phyloP scores from a whole-genome alignment of 2,888 invertebrate genomes.

The Timema podura region DNA sequence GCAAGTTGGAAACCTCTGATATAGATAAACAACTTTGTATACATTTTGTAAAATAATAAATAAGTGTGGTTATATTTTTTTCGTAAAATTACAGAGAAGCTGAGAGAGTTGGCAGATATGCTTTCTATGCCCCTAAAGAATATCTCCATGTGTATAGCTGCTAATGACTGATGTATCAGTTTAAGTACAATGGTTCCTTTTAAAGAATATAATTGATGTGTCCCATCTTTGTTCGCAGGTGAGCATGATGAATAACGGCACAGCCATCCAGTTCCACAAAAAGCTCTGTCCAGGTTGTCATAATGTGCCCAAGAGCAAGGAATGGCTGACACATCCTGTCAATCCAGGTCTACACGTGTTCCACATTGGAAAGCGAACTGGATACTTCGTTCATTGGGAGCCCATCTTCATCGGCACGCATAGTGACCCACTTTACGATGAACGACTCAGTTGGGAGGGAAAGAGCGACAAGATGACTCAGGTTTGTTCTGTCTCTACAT shows the following conservation, averaged over 20 bases:
- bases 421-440: constrained; percentile 83
- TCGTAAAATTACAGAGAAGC: no score
- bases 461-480: constrained; percentile 95
- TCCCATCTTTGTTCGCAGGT: constrained; percentile 42
- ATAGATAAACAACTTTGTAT: no score
- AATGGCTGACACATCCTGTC: constrained; percentile 74
- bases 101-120: no score
- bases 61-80: no score
- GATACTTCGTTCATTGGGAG: constrained; percentile 82
- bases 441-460: constrained; percentile 90
- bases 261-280: constrained; percentile 89
- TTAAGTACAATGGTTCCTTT: not conserved
- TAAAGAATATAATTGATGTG: no score
- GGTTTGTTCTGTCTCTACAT: constrained; percentile 50
- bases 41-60: no score
- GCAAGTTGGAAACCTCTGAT: no score
- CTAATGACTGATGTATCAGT: not conserved
- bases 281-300: constrained; percentile 86
- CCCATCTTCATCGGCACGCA: constrained; percentile 91
- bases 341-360: constrained; percentile 72
- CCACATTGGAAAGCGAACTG: constrained; percentile 76
- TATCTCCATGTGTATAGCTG: no score
- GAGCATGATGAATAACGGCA: constrained; percentile 68
- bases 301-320: constrained; percentile 77
- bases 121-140: no score